Percentiles rank a stretch among this genome's conserved stretches.
These are phyloP conservation scores for Psilopogon haemacephalus DNA, from an alignment of 2,113 vertebrate genomes.

Conservation along the genomic window DNA sequence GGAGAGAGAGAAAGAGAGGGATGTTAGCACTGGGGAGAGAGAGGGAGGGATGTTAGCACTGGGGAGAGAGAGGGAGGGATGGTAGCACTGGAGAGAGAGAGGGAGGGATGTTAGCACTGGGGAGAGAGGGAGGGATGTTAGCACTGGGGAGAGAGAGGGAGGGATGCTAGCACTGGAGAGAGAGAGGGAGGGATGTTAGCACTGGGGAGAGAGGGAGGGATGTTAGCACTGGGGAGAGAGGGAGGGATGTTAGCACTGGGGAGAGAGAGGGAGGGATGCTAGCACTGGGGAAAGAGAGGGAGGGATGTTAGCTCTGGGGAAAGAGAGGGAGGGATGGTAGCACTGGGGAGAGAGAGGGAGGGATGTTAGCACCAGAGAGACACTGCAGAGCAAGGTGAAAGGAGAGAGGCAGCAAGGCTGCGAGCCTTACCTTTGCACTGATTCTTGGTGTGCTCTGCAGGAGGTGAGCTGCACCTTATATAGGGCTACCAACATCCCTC, in stretches of 20 bases:
- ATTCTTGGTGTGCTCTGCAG: constrained; percentile 37
- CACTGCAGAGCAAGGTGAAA: not conserved
- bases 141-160: constrained; percentile 41
- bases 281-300: no score
- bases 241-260: not conserved
- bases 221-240: no score
- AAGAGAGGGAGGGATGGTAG: not conserved
- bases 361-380: no score
- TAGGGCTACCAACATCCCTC: constrained; percentile 50
- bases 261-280: not conserved
- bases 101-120: not conserved
- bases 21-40: no score
- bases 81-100: no score
- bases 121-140: no score
- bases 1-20: constrained; percentile 27
- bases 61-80: no score
- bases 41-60: not conserved
- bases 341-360: no score
- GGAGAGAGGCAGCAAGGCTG: not conserved
- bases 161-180: not conserved
- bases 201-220: constrained; percentile 25
- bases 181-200: no score
- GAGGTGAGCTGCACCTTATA: constrained; percentile 68
- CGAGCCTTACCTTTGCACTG: constrained; percentile 62
- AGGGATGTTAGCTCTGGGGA: no score